Evolutionary conservation across 2,888 invertebrate genomes (phyloP), one percentile per base, ranked within the genome.

Genomic region (Helobdella robusta): DNA sequence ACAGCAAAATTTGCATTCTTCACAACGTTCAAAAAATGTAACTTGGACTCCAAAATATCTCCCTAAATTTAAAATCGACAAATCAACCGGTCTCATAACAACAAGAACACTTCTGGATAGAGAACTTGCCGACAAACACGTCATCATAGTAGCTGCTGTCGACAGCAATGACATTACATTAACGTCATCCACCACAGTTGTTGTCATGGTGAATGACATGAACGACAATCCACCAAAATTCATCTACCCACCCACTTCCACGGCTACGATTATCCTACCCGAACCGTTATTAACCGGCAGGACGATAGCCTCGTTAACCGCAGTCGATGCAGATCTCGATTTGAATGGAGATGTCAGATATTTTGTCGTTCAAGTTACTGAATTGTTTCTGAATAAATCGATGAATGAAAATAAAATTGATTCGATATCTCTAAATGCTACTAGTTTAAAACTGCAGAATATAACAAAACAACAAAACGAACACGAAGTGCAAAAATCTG

Each of bases 61-160:
- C n/a, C 30, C 44, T 25, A 4, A 36, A 32, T 66, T 69, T 36
- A 23, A 32, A 20, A 63, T 69, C 18, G 50, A 75, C 60, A 59
- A 67, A 2, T 68, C 64, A 6, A 69, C 72, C 2, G 76, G 76
- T 0, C 68, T 72, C 52, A 66, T 77, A 2, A 70, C 71, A 23
- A 71, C 74, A 15, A 69, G 69, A 1, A 67, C 71, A 1, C 70
- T 73, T 18, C 59, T 69, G 50, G 69, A 69, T 30, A 61, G 69
- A 25, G 69, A 69, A 35, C 61, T 56, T 30, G 44, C 40, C 30
- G 30, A 66, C 1, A 58, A 65, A 20, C 67, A 67, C 60, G 40
- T 66, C 5, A 20, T 68, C 8, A 64, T 69, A 2, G 58, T 68
- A 4, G 63, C 64, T 11, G 50, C 63, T 15, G 65, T 64, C n/a